Percentiles rank a stretch among this genome's conserved stretches.
phyloP scores from a whole-genome alignment of 2,888 invertebrate species.

The Steinernema hermaphroditum region DNA sequence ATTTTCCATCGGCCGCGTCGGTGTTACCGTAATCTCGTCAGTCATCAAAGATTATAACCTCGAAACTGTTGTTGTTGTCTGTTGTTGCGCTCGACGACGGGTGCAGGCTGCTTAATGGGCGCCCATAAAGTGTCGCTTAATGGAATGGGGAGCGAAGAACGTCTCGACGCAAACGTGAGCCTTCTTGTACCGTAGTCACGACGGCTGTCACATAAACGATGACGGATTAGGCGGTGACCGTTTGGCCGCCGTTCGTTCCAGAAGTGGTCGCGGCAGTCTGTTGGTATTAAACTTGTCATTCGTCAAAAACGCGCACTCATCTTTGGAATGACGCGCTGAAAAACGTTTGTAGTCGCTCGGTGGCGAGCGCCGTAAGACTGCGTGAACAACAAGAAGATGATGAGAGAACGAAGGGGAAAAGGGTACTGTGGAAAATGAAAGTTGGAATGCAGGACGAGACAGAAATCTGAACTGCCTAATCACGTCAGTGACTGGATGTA shows the following conservation, averaged over 20 bases:
- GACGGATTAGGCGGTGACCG: neutral
- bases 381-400: neutral
- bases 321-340: neutral
- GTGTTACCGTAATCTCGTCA: too few relatives aligned
- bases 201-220: slow-evolving; percentile 7
- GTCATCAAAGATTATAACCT: too few relatives aligned
- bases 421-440: neutral
- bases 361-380: neutral
- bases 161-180: too few relatives aligned
- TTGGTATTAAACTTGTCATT: slow-evolving; percentile 9
- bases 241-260: neutral
- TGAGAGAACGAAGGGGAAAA: neutral
- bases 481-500: neutral
- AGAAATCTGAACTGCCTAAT: neutral
- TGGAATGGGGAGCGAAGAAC: neutral
- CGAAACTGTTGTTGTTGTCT: too few relatives aligned
- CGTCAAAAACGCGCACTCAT: slow-evolving; percentile 2
- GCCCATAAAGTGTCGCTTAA: neutral
- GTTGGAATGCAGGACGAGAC: neutral
- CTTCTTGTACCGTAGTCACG: neutral
- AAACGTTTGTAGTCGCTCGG: neutral
- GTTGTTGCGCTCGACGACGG: too few relatives aligned
- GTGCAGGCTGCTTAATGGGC: too few relatives aligned
- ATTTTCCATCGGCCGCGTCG: too few relatives aligned
- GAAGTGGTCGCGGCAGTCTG: neutral